These are phyloP conservation scores for Ciconia stormi DNA, from an alignment of 2,113 vertebrate genomes.

Conservation along the genomic window DNA sequence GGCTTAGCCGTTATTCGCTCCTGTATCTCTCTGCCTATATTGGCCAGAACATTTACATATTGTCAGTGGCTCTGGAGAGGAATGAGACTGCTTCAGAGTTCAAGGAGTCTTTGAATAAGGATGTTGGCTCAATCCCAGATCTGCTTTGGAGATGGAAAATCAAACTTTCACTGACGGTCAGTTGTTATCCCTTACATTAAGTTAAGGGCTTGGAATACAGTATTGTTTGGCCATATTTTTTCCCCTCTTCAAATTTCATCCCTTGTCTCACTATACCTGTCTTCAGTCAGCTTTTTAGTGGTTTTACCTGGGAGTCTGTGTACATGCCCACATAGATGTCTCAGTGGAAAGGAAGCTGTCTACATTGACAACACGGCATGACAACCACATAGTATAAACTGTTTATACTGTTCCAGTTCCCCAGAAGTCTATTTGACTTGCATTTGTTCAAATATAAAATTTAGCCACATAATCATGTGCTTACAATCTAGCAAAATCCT, in stretches of 20 bases:
- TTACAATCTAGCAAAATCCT: neutral
- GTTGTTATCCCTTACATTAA: neutral
- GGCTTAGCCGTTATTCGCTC: neutral
- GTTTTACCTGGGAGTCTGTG: neutral
- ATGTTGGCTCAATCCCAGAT: neutral
- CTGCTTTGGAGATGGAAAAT: constrained; percentile 4
- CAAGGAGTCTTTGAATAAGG: neutral
- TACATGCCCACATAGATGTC: neutral
- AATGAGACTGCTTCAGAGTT: neutral
- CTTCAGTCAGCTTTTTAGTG: neutral
- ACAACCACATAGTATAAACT: neutral
- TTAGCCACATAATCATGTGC: neutral
- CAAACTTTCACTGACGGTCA: neutral
- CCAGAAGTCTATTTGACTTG: neutral
- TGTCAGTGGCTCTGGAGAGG: neutral
- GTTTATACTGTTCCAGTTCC: neutral
- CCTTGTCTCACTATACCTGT: neutral
- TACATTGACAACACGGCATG: neutral
- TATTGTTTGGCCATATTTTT: neutral
- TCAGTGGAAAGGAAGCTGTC: neutral
- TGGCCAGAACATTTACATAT: neutral
- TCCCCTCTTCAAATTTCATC: neutral
- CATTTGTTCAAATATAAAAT: neutral
- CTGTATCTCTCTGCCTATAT: neutral
- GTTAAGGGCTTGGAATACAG: neutral